phyloP scores from a whole-genome alignment of 2,888 invertebrate species.

The Leptopilina myrica region DNA sequence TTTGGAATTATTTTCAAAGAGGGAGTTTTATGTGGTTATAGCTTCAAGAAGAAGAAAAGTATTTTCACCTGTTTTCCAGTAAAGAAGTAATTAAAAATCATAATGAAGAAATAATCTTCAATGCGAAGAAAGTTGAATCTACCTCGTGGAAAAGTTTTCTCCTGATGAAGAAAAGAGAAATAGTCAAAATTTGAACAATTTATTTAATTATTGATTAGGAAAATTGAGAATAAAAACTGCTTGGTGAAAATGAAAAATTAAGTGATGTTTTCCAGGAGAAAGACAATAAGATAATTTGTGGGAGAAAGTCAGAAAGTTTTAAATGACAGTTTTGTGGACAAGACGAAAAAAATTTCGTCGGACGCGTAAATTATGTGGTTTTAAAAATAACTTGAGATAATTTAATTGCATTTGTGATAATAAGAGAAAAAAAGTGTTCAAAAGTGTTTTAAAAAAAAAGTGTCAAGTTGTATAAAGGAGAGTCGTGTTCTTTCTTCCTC shows the following conservation, averaged over 20 bases:
- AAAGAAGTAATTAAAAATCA: no score
- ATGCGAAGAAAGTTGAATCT: neutral
- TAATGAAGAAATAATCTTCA: neutral
- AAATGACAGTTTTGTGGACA: constrained; percentile 35
- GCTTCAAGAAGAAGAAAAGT: no score
- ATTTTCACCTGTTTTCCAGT: no score
- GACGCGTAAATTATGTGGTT: constrained; percentile 25
- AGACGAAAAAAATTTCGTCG: constrained; percentile 38
- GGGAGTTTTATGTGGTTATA: no score
- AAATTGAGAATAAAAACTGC: no score
- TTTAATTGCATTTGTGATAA: no score
- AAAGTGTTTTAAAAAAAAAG: neutral
- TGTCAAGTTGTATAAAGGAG: neutral
- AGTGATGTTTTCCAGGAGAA: neutral
- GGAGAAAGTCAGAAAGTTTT: constrained; percentile 15
- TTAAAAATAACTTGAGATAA: no score
- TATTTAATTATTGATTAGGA: neutral
- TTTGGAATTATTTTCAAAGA: neutral
- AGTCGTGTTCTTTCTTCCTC: no score
- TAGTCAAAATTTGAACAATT: neutral
- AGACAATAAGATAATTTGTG: neutral
- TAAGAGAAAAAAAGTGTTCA: neutral
- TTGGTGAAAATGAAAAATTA: no score
- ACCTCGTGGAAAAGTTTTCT: no score
- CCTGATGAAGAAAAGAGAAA: neutral